Base-by-base conservation (phyloP, 2,113 vertebrate genomes). In the Heterotilapia buettikoferi region DNA sequence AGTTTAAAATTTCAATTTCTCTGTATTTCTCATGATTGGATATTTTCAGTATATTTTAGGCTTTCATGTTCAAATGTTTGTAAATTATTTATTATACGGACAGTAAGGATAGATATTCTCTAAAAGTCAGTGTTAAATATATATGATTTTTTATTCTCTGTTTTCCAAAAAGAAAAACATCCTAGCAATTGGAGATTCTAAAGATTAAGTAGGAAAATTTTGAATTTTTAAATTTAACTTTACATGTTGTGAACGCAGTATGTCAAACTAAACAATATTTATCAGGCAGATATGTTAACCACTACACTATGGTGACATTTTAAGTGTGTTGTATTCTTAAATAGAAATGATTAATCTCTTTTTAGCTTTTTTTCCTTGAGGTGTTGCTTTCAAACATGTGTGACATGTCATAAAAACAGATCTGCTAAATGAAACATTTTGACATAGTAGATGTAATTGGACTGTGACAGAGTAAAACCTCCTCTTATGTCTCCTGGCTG, bases 31-130 rank as follows among this genome's bases (percentile, higher is more conserved):
- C 21, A 26, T 73, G 21, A 16, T 45, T 26, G 13, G n/a, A 73
- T 71, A 24, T 71, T 43, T 71, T 71, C 5, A 47, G 4, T 24
- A 19, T 16, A 29, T 29, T 45, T 45, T 73, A 45, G 38, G 38
- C 21, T 45, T 45, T 45, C 0, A 7, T 71, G 13, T 43, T 45
- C 5, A 73, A 24, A 45, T 45, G 14, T 73, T 26, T 0, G 38
- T 9, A 45, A 26, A 45, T 73, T 0, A 0, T 76, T 76, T 18
- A 7, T 18, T 47, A 29, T 29, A 11, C 3, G 0, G 6, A 19
- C 9, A 7, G 24, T 71, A 43, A 73, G 10, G 8, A 73, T 0
- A 71, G n/a, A 24, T 71, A 24, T 2, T 45, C 13, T 45, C 0
- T 47, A 76, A 76, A 76, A 29, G 1, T 76, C 24, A 0, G 14